phyloP scores from a whole-genome alignment of 2,797 vertebrate species.

The Masticophis lateralis region DNA sequence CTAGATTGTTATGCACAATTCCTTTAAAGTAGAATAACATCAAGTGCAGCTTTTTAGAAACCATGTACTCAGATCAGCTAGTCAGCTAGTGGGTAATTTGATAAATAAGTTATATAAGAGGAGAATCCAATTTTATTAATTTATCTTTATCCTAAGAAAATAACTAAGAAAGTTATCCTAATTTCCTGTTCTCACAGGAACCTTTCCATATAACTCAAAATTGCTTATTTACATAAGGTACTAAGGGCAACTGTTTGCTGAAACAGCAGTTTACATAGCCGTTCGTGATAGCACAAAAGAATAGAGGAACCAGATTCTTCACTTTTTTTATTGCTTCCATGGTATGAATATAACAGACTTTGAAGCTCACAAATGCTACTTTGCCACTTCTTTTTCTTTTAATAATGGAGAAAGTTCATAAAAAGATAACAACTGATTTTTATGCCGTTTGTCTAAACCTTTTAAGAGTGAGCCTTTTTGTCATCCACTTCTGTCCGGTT shows the following conservation, averaged over 20 bases:
- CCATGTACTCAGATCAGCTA: neutral
- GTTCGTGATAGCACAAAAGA: neutral
- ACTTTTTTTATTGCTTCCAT: slow-evolving; percentile 68
- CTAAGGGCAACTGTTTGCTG: neutral
- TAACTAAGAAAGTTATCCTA: neutral
- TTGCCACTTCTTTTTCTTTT: slow-evolving; percentile 38
- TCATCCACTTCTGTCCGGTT: neutral
- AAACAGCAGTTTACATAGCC: neutral
- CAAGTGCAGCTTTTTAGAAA: neutral
- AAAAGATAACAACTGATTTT: slow-evolving; percentile 20
- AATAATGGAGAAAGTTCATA: slow-evolving; percentile 54
- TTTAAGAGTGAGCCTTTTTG: neutral
- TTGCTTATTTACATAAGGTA: neutral
- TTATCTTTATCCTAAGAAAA: neutral
- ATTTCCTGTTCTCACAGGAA: neutral
- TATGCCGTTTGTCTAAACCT: neutral
- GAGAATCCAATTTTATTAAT: neutral
- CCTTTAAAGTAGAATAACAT: neutral
- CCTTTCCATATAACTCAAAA: neutral
- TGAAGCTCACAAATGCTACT: slow-evolving; percentile 47
- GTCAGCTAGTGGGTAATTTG: neutral
- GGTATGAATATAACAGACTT: slow-evolving; percentile 61
- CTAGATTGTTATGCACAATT: neutral
- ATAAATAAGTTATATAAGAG: neutral
- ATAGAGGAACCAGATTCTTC: slow-evolving; percentile 48